These are phyloP conservation scores for Halocynthia aurantium DNA, from an alignment of 23 tunicate species.

Conservation along the genomic window DNA sequence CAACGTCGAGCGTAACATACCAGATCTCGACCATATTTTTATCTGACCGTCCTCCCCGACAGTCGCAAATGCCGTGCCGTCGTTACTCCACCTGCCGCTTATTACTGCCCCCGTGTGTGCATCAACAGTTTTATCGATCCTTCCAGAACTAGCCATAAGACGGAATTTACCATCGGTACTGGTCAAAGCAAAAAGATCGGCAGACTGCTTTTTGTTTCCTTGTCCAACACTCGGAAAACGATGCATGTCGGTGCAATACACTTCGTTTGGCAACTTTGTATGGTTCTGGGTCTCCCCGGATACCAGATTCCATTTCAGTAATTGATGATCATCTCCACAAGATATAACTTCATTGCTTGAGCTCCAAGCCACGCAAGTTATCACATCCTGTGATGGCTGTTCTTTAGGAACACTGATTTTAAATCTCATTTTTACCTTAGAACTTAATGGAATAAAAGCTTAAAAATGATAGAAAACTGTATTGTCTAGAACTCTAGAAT, in stretches of 20 bases:
- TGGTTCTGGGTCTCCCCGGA: slow-evolving; percentile 51
- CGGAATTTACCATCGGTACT: slow-evolving; percentile 86
- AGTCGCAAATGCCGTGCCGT: slow-evolving; percentile 79
- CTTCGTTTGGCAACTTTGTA: slow-evolving; percentile 48
- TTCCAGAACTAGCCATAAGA: slow-evolving; percentile 50
- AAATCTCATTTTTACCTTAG: slow-evolving; percentile 30
- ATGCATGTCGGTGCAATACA: slow-evolving; percentile 68
- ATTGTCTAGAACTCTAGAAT: no score
- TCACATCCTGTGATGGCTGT: slow-evolving; percentile 45
- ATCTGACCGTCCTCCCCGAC: slow-evolving; percentile 97
- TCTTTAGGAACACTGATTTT: slow-evolving; percentile 60
- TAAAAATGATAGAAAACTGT: no score
- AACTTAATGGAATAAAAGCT: no score
- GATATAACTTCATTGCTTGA: slow-evolving; percentile 74
- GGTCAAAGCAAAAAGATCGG: slow-evolving; percentile 61
- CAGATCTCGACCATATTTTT: slow-evolving; percentile 92
- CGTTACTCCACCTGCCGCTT: slow-evolving; percentile 85
- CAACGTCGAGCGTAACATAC: slow-evolving; percentile 84
- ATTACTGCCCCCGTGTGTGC: slow-evolving; percentile 89
- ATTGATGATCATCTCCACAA: slow-evolving; percentile 69
- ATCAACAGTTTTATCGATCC: slow-evolving; percentile 76
- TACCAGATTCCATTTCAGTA: slow-evolving; percentile 63
- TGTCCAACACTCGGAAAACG: slow-evolving; percentile 37
- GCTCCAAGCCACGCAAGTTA: slow-evolving; percentile 73
- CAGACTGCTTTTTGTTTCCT: slow-evolving; percentile 39